phyloP scores from a whole-genome alignment of 1,140 invertebrate species.

The Drosophila prosaltans region DNA sequence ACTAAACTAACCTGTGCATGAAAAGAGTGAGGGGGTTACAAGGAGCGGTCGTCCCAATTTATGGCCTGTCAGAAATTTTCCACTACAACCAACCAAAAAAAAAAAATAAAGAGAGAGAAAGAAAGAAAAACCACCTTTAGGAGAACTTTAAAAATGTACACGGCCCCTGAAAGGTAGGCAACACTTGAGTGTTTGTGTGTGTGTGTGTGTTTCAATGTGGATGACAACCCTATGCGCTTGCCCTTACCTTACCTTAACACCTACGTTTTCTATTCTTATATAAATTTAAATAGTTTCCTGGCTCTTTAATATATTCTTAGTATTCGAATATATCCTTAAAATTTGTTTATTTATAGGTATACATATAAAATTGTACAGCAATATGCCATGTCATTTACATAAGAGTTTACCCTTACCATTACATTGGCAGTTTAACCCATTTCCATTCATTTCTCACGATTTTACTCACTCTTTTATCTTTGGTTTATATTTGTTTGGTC shows the following conservation, averaged over 20 bases:
- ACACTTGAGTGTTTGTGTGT: conserved; percentile 29
- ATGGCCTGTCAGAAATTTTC: conserved; percentile 72
- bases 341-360: neutral
- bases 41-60: conserved; percentile 61
- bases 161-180: conserved; percentile 57
- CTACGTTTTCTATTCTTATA: neutral
- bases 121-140: neutral
- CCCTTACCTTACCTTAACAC: neutral
- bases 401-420: too few species aligned
- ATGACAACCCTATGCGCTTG: neutral
- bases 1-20: neutral
- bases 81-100: conserved; percentile 28
- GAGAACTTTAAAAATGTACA: conserved; percentile 38
- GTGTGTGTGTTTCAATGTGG: neutral
- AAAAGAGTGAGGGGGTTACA: neutral
- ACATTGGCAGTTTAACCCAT: neutral
- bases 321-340: neutral
- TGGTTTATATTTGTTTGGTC: neutral
- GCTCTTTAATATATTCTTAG: too few species aligned
- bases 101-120: too few species aligned
- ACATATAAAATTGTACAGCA: neutral
- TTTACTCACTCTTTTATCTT: conserved; percentile 11
- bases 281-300: neutral
- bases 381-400: too few species aligned
- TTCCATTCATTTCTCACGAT: neutral